Evolutionary conservation across 2,797 vertebrate species (phyloP), one percentile per base, ranked within the genome.

Genomic region (Tangara arthus): DNA sequence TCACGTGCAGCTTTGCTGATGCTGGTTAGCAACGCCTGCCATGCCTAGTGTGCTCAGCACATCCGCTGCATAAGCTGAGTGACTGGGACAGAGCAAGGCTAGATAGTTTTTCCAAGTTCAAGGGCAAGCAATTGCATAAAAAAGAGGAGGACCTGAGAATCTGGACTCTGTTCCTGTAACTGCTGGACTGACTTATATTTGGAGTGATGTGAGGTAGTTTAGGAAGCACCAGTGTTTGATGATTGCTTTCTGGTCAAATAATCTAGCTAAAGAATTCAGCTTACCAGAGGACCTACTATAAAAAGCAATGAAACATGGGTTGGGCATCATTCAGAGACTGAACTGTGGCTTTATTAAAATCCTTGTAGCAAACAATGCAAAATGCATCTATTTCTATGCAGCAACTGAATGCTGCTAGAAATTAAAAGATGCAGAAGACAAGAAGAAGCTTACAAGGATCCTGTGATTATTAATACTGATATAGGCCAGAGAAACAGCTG

Each of bases 401-500:
- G 55, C 26, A 71, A 20, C 53, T 37, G 59, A 63, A 91, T 72
- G 34, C 42, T 76, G 24, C 61, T 86, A 55, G 77, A 94, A 89
- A 70, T 76, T 4, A 53, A 12, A 65, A 79, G 28, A 61, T 44
- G 30, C 11, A 55, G 42, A 61, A 55, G 66, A 63, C 47, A 73
- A 53, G 53, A 30, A 59, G 39, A 69, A 37, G 41, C 28, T 59
- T 79, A 39, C 22, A 63, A 55, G 63, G 37, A 72, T 61, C 27
- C 44, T 66, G 34, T 50, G 52, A 35, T 70, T 4, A 1, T 81
- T 89, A 72, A 55, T 84, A 81, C 15, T 81, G 16, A 55, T 63
- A 64, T 69, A 93, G 50, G 46, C 30, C 18, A 65, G n/a, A 94
- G 53, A 80, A 93, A 78, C 8, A 80, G n/a, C 56, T 82, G 52